phyloP scores from a whole-genome alignment of 2,797 vertebrate genomes.

The Echiichthys vipera region DNA sequence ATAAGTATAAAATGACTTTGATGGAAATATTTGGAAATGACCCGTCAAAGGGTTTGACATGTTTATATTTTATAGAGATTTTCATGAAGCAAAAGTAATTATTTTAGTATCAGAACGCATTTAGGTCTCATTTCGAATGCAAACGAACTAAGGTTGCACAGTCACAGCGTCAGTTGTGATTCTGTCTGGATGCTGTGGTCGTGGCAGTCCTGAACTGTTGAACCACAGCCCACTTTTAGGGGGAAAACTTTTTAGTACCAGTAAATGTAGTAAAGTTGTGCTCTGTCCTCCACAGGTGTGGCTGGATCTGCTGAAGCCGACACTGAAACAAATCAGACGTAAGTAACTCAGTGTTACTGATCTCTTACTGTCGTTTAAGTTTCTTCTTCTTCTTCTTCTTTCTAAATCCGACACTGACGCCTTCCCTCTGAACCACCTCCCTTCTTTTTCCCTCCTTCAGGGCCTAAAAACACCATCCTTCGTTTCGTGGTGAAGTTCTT shows the following conservation, averaged over 20 bases:
- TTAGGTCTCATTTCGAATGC: not conserved
- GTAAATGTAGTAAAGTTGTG: not conserved
- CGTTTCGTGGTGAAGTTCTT: conserved; percentile 99
- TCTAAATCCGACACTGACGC: not conserved
- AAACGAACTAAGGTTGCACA: not conserved
- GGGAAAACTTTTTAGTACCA: not conserved
- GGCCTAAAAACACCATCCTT: conserved; percentile 94
- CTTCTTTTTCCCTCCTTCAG: conserved; percentile 73
- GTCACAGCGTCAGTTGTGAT: not conserved
- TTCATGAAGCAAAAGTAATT: not conserved
- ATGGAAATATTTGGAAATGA: not conserved
- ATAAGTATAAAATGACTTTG: not conserved
- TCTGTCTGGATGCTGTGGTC: not conserved
- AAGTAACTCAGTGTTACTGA: conserved; percentile 69
- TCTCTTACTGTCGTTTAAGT: no score
- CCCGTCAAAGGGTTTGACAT: not conserved
- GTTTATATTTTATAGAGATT: not conserved
- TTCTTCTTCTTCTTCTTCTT: no score
- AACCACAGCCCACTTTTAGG: not conserved
- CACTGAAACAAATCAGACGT: conserved; percentile 93
- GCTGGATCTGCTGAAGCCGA: conserved; percentile 94
- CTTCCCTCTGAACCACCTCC: conserved; percentile 3
- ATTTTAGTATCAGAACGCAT: not conserved
- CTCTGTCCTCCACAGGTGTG: conserved; percentile 85
- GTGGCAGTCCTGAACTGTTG: not conserved